Conservation (phyloP, 2,888 invertebrate genomes). For the Tachina fera region DNA sequence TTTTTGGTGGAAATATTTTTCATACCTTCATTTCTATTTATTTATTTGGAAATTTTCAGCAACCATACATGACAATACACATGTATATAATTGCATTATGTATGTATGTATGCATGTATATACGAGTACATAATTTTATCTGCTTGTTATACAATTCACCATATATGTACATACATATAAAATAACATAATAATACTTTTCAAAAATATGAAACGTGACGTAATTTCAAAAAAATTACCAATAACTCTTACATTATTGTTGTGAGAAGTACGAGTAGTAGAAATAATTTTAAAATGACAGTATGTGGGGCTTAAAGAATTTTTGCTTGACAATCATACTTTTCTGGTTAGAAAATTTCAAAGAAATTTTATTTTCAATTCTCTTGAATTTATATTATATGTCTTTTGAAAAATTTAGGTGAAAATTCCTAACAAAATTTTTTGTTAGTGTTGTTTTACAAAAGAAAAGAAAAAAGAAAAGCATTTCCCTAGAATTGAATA, state of each 20-base stretch:
- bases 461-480: too few species aligned
- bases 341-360: not conserved
- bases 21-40: not conserved
- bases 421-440: too few species aligned
- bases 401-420: too few species aligned
- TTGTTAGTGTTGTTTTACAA: too few species aligned
- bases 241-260: not conserved
- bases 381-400: too few species aligned
- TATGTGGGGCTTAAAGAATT: not conserved
- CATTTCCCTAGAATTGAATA: too few species aligned
- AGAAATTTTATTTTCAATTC: too few species aligned
- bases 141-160: conserved; percentile 52
- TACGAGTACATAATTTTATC: conserved; percentile 17
- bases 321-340: not conserved
- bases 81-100: not conserved
- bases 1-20: conserved; percentile 47
- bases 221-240: conserved; percentile 40
- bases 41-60: not conserved
- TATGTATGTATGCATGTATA: conserved; percentile 2
- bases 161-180: too few species aligned
- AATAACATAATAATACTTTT: conserved; percentile 48
- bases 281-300: not conserved
- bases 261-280: not conserved
- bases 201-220: conserved; percentile 62
- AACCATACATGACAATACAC: conserved; percentile 3